Conservation (phyloP, 2,888 invertebrate genomes). For the Campoplex nolae region DNA sequence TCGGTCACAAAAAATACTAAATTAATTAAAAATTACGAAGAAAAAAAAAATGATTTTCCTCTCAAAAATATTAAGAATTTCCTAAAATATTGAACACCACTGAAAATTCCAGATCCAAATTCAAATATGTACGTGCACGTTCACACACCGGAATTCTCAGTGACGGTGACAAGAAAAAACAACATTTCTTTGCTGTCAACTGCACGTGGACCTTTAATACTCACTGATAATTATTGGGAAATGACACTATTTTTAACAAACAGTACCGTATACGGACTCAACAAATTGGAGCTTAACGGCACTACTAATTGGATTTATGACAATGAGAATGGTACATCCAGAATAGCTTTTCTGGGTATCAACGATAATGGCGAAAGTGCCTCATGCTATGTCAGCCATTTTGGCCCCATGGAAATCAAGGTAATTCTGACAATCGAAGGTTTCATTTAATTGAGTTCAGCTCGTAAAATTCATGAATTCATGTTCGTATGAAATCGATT, state of each 20-base stretch:
- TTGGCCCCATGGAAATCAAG: conserved; percentile 73
- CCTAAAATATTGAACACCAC: too few species aligned
- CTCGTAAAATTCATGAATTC: not conserved
- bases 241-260: conserved; percentile 86
- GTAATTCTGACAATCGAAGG: conserved; percentile 34
- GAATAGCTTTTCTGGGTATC: conserved; percentile 71
- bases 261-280: conserved; percentile 86
- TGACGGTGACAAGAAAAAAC: conserved; percentile 79
- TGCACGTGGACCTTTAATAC: conserved; percentile 86
- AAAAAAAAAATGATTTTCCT: too few species aligned
- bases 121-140: conserved; percentile 65
- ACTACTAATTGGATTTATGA: conserved; percentile 74
- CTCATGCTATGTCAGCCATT: conserved; percentile 67
- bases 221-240: conserved; percentile 88
- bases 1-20: too few species aligned
- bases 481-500: too few species aligned
- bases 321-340: conserved; percentile 69
- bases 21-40: too few species aligned
- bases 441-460: not conserved
- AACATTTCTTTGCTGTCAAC: conserved; percentile 86
- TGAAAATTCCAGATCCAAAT: conserved; percentile 26
- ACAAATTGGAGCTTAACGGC: conserved; percentile 84
- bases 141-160: conserved; percentile 71
- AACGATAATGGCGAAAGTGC: conserved; percentile 62
- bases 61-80: not conserved